Evolutionary conservation across 2,888 invertebrate genomes (phyloP).

Genomic region (Rotaria socialis): DNA sequence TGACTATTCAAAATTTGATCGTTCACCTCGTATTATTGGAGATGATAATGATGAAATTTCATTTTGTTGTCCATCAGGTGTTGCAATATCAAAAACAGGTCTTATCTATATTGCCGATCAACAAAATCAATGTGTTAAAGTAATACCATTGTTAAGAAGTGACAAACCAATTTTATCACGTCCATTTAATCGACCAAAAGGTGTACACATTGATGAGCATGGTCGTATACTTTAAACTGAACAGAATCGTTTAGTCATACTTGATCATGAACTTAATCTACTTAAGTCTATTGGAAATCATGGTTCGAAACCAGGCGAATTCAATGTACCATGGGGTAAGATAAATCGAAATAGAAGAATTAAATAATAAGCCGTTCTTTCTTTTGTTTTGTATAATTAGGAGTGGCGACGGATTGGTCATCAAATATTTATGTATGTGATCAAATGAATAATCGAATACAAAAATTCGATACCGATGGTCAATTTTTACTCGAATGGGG

Average conservation of each 20-base stretch:
- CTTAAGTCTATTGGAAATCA: constrained; percentile 6
- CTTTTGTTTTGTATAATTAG: background rate
- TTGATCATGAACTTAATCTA: constrained; percentile 12
- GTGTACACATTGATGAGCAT: constrained; percentile 6
- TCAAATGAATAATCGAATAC: constrained; percentile 35
- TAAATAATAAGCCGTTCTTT: background rate
- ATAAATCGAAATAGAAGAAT: background rate
- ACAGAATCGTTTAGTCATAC: constrained; percentile 23
- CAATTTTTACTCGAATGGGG: constrained; percentile 28
- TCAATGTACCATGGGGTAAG: constrained; percentile 36
- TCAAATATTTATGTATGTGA: constrained; percentile 25
- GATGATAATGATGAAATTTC: constrained; percentile 19
- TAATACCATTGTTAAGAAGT: background rate
- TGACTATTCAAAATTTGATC: constrained; percentile 37
- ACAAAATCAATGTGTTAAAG: constrained; percentile 30
- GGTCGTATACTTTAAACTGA: background rate
- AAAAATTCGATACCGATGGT: constrained; percentile 14
- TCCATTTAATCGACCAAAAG: constrained; percentile 29
- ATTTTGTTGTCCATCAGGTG: constrained; percentile 29
- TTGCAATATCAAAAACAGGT: constrained; percentile 31
- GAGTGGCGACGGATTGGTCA: background rate
- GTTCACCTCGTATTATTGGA: constrained; percentile 1
- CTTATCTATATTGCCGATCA: constrained; percentile 28
- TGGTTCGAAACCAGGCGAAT: constrained; percentile 4
- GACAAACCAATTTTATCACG: background rate